phyloP scores from a whole-genome alignment of 2,113 vertebrate genomes.

The Boleophthalmus pectinirostris region DNA sequence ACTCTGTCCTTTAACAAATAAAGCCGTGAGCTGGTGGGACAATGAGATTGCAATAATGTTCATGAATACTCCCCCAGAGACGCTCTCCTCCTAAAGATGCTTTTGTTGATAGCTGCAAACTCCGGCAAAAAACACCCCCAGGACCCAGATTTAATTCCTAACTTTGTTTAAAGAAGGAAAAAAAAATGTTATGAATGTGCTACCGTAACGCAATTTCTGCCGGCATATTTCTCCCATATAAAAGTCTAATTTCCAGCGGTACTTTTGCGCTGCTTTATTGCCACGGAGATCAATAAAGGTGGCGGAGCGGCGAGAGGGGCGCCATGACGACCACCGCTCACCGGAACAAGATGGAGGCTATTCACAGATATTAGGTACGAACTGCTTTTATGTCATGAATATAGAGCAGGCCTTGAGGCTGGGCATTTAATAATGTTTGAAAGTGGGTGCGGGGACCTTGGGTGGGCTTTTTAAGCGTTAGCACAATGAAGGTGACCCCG shows the following conservation, averaged over 20 bases:
- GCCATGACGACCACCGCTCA: constrained; percentile 61
- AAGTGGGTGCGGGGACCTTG: constrained; percentile 48
- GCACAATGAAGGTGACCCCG: constrained; percentile 44
- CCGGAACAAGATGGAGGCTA: constrained; percentile 56
- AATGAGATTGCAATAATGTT: constrained; percentile 20
- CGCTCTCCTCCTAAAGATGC: constrained; percentile 41
- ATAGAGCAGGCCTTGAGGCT: constrained; percentile 69
- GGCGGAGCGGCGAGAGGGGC: constrained; percentile 51
- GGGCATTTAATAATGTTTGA: constrained; percentile 51
- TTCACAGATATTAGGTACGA: constrained; percentile 70
- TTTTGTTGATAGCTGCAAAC: constrained; percentile 49
- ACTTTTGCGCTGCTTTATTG: constrained; percentile 69
- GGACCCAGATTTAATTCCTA: constrained; percentile 66
- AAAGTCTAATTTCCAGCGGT: constrained; percentile 72
- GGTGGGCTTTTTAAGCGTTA: constrained; percentile 43
- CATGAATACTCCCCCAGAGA: constrained; percentile 28
- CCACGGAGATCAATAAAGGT: constrained; percentile 71
- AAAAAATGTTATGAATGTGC: constrained; percentile 54
- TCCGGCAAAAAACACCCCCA: constrained; percentile 45
- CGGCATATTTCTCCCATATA: constrained; percentile 68
- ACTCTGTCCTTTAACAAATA: not conserved
- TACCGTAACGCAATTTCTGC: constrained; percentile 66
- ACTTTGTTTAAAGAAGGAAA: constrained; percentile 57
- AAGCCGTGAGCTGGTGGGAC: constrained; percentile 1
- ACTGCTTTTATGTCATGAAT: constrained; percentile 70